A percentile compares a stretch with the other conserved stretches of the same genome.
These are phyloP conservation scores for Meteorus sp. DNA, from an alignment of 1,140 invertebrate genomes.

Conservation along the genomic window DNA sequence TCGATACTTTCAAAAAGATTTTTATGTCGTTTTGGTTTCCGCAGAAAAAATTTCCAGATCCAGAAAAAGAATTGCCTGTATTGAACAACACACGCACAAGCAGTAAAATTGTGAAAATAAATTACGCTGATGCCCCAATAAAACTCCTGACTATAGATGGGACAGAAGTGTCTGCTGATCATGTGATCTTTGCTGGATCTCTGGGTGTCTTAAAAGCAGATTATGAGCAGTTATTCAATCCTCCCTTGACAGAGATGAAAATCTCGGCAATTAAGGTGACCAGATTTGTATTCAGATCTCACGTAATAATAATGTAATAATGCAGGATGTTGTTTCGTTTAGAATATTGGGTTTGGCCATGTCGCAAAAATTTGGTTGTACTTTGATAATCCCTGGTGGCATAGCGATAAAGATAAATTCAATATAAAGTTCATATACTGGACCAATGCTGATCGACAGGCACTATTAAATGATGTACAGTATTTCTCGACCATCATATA, in stretches of 20 bases:
- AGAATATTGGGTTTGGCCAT: slow-evolving; percentile 63
- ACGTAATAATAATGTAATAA: slow-evolving; percentile 2
- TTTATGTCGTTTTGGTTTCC: background rate
- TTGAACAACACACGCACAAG: slow-evolving; percentile 44
- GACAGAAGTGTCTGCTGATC: slow-evolving; percentile 40
- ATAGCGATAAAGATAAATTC: slow-evolving; percentile 44
- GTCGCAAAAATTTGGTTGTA: slow-evolving; percentile 74
- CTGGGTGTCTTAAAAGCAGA: slow-evolving; percentile 58
- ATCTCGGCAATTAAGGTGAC: slow-evolving; percentile 43
- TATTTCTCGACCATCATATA: background rate
- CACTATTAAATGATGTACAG: slow-evolving; percentile 25
- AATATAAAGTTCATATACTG: slow-evolving; percentile 54
- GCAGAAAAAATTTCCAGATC: slow-evolving; percentile 44
- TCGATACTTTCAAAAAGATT: background rate
- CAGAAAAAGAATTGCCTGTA: slow-evolving; percentile 34
- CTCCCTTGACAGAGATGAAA: slow-evolving; percentile 47
- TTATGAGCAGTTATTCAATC: slow-evolving; percentile 49
- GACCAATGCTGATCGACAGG: slow-evolving; percentile 55
- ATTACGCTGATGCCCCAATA: slow-evolving; percentile 34
- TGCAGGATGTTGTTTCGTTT: slow-evolving; percentile 17
- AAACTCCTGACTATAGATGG: slow-evolving; percentile 31
- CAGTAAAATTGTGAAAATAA: slow-evolving; percentile 45
- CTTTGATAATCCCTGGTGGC: slow-evolving; percentile 68
- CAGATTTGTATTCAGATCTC: slow-evolving; percentile 10
- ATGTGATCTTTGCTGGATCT: slow-evolving; percentile 58